phyloP scores from a whole-genome alignment of 2,113 vertebrate genomes.

The Peucedramus taeniatus region DNA sequence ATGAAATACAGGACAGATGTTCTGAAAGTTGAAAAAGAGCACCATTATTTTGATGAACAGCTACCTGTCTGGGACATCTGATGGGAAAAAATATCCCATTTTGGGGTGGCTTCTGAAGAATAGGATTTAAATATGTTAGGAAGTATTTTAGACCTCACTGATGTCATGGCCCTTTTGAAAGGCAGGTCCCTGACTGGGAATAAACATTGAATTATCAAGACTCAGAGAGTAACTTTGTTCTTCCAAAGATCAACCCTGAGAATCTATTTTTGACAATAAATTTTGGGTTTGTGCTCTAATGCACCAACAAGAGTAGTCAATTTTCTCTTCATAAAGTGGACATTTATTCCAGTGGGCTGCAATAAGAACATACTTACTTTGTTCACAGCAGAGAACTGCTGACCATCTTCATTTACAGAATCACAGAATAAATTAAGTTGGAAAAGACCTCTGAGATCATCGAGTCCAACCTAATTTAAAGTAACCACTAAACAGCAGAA shows the following conservation, averaged over 20 bases:
- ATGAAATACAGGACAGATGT: conserved; percentile 37
- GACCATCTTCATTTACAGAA: neutral
- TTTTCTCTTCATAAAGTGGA: neutral
- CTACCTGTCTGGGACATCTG: neutral
- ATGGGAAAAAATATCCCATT: neutral
- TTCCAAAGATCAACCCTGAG: neutral
- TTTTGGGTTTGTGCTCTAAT: neutral
- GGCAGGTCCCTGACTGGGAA: neutral
- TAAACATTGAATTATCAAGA: neutral
- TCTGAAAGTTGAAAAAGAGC: conserved; percentile 14
- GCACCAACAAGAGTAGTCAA: neutral
- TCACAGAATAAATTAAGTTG: neutral
- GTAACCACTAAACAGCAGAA: neutral
- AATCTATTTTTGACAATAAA: neutral
- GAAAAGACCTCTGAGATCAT: neutral
- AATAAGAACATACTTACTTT: neutral
- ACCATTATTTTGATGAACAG: neutral
- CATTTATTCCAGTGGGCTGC: neutral
- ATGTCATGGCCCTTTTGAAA: neutral
- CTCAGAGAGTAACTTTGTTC: neutral
- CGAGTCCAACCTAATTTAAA: neutral
- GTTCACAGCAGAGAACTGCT: neutral
- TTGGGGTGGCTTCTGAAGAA: neutral
- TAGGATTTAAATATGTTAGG: neutral
- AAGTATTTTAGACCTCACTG: neutral